Conservation (phyloP, 2,113 vertebrate species). For the Neopipo cinnamomea region DNA sequence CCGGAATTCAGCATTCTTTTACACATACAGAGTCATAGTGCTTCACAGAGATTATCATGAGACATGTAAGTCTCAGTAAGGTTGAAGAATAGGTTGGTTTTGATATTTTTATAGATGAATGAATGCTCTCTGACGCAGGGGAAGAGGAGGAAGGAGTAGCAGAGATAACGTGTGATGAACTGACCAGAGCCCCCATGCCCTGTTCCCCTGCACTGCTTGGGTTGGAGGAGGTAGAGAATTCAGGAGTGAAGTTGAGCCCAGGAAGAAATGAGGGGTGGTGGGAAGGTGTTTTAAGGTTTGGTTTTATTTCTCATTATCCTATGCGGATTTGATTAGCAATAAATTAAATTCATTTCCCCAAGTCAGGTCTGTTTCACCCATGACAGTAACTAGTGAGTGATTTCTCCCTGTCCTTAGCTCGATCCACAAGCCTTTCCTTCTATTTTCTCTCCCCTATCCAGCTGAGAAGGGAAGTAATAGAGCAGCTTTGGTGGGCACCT, state of each 20-base stretch:
- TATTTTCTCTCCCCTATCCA: not conserved
- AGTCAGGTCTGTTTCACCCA: not conserved
- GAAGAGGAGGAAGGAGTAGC: not conserved
- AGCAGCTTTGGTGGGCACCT: not conserved
- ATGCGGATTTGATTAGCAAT: not conserved
- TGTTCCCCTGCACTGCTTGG: rapidly evolving
- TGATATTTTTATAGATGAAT: not conserved
- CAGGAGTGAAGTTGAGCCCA: not conserved
- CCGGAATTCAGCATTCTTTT: not conserved
- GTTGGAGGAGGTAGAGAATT: not conserved
- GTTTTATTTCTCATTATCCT: not conserved
- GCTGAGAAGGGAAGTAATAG: not conserved
- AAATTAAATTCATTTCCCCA: not conserved
- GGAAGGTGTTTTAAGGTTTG: not conserved
- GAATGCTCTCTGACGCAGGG: not conserved
- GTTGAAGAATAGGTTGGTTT: not conserved
- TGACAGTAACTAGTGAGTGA: not conserved
- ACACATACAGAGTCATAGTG: not conserved
- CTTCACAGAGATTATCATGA: not conserved
- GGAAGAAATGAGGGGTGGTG: not conserved
- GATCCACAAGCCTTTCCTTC: not conserved
- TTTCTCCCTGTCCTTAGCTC: not conserved
- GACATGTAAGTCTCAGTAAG: not conserved
- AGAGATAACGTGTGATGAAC: not conserved
- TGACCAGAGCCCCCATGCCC: not conserved